A percentile compares a stretch with the other conserved stretches of the same genome.
phyloP scores from a whole-genome alignment of 1,140 invertebrate genomes.

The Diploscapter pachys region DNA sequence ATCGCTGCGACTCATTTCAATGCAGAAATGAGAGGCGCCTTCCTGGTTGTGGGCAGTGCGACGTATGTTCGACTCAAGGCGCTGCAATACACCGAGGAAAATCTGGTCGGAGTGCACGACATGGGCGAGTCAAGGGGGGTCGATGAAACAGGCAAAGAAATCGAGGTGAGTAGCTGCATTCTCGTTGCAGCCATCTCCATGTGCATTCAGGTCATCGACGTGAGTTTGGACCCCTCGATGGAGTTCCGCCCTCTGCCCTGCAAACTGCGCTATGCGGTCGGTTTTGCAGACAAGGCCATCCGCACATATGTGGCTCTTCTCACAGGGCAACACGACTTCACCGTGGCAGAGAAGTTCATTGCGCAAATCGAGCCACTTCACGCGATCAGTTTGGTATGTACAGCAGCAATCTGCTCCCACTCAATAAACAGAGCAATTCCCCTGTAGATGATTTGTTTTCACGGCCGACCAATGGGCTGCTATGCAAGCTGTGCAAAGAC shows the following conservation, averaged over 20 bases:
- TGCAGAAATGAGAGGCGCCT: slow-evolving; percentile 20
- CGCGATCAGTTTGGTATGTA: slow-evolving; percentile 14
- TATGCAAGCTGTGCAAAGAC: slow-evolving; percentile 21
- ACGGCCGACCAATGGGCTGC: slow-evolving; percentile 34
- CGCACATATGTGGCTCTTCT: slow-evolving; percentile 26
- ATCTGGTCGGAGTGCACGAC: slow-evolving; percentile 22
- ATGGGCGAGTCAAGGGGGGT: slow-evolving; percentile 18
- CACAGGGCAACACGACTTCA: slow-evolving; percentile 28
- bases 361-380: slow-evolving; percentile 28
- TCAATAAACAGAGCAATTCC: no score
- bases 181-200: background rate
- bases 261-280: slow-evolving; percentile 32
- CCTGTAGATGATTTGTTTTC: slow-evolving; percentile 23
- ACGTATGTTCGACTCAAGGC: slow-evolving; percentile 17
- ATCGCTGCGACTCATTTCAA: slow-evolving; percentile 26
- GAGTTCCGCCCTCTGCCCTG: slow-evolving; percentile 25
- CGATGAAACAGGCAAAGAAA: slow-evolving; percentile 21
- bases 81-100: slow-evolving; percentile 23
- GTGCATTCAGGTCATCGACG: slow-evolving; percentile 12
- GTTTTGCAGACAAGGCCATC: slow-evolving; percentile 26
- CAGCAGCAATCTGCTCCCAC: no score
- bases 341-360: slow-evolving; percentile 27
- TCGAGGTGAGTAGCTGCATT: slow-evolving; percentile 12
- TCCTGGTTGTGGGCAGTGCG: slow-evolving; percentile 18
- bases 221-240: slow-evolving; percentile 28